phyloP scores from a whole-genome alignment of 2,888 invertebrate species.

The Tiphia femorata region DNA sequence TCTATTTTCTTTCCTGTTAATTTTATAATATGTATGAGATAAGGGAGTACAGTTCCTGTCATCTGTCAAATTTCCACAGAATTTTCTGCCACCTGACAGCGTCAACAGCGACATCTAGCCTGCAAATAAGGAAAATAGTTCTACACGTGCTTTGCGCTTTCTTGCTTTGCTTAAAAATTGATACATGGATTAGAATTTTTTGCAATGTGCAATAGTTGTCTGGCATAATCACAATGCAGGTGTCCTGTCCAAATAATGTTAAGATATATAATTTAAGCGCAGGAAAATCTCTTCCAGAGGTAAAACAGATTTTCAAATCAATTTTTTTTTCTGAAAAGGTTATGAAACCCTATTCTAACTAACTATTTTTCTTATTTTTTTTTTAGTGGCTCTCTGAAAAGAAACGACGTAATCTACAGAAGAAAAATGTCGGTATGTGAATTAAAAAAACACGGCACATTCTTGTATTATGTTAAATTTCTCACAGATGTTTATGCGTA shows the following conservation, averaged over 20 bases:
- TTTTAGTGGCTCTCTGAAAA: slow-evolving; percentile 89
- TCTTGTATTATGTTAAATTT: background rate
- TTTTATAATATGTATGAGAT: no score
- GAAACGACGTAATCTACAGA: slow-evolving; percentile 83
- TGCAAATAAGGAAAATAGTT: no score
- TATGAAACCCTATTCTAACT: background rate
- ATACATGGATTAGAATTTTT: background rate
- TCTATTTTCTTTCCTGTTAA: no score
- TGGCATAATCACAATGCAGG: slow-evolving; percentile 90
- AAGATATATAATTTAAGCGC: slow-evolving; percentile 98
- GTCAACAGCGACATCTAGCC: no score
- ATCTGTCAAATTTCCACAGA: no score
- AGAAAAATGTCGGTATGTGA: slow-evolving; percentile 82
- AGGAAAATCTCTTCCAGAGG: slow-evolving; percentile 97
- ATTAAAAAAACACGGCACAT: background rate
- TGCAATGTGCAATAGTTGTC: background rate
- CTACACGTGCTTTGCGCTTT: no score
- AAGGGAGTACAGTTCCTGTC: no score
- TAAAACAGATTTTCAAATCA: slow-evolving; percentile 68
- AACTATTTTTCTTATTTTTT: slow-evolving; percentile 13
- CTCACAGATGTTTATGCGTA: no score
- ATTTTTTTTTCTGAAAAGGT: slow-evolving; percentile 6
- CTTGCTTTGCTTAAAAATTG: no score
- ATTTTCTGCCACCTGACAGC: no score
- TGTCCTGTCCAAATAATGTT: slow-evolving; percentile 93